Base-by-base conservation (phyloP, 64 coral and sea anemone species). In the Platygyra sinensis region DNA sequence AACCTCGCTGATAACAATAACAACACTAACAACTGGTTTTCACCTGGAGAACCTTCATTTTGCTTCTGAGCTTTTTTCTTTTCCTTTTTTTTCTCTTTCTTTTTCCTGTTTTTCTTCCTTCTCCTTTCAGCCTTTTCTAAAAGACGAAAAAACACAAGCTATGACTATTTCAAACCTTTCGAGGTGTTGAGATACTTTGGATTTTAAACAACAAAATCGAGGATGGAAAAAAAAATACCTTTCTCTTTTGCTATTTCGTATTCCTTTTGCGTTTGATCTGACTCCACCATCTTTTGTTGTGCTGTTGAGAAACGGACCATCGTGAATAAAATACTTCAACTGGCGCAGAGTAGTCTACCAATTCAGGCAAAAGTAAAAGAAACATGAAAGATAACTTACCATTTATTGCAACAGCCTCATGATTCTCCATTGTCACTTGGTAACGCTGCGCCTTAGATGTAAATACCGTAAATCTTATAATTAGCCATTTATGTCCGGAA, bases 61-160 rank as follows among this genome's bases (percentile, higher is more conserved):
- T 24, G 39, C 20, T 67, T 0, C 24, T 85, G 32, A 4, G 63
- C 38, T 28, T 30, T 85, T 22, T 46, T 83, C 60, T 64, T 83
- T 15, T 22, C 61, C 42, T 83, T 42, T 62, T 71, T 85, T 36
- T 14, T 85, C 36, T 12, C 25, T 72, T 72, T 85, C 63, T 85
- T 85, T 38, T 63, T 6, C 10, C 51, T 46, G 11, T 72, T 85
- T 85, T 31, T 51, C 63, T 72, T 85, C 11, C 14, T 46, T 16
- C 28, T 85, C 30, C 15, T 72, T 28, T 71, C 24, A 0, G 13
- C 71, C 3, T 52, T 16, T 71, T 11, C 77, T 79, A 11, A 3
- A 71, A 52, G 50, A 18, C 22, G 52, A 85, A 8, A 71, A 14
- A 16, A 8, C 4, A 46, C 2, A 24, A 77, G 19, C 5, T 10